phyloP scores from a whole-genome alignment of 2,113 vertebrate species.

The Callaeas wilsoni region DNA sequence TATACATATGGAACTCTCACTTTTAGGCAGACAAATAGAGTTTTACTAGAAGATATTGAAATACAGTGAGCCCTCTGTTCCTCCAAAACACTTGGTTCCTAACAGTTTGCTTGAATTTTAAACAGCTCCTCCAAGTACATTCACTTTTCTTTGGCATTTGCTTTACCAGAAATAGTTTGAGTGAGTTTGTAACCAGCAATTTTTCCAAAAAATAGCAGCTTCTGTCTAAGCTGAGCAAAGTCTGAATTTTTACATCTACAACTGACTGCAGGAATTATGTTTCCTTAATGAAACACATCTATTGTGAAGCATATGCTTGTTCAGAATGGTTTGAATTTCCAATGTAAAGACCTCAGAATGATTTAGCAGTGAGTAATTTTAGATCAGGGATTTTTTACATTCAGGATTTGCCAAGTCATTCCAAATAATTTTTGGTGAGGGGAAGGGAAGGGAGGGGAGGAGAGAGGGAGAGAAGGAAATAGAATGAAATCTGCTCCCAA shows the following conservation, averaged over 20 bases:
- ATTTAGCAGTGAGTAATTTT: neutral
- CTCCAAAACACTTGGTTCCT: neutral
- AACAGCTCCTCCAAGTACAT: neutral
- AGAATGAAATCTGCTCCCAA: neutral
- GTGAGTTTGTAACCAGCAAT: neutral
- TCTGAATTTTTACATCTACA: neutral
- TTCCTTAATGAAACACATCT: neutral
- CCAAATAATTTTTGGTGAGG: neutral
- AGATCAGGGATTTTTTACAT: neutral
- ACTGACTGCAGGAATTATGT: neutral
- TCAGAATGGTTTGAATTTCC: neutral
- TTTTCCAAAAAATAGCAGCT: neutral
- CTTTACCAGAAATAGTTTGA: neutral
- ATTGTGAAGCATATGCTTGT: neutral
- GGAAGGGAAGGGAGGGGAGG: no score
- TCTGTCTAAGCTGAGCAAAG: neutral
- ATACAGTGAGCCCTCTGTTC: neutral
- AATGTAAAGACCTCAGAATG: neutral
- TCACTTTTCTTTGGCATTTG: neutral
- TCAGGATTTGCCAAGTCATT: neutral
- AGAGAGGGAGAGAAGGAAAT: neutral
- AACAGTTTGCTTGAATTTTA: conserved; percentile 13
- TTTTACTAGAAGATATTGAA: neutral
- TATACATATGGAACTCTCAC: neutral
- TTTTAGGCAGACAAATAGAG: neutral